Evolutionary conservation across 1,140 invertebrate species (phyloP), one percentile per base, ranked within the genome.

Genomic region (Drosophila ananassae): DNA sequence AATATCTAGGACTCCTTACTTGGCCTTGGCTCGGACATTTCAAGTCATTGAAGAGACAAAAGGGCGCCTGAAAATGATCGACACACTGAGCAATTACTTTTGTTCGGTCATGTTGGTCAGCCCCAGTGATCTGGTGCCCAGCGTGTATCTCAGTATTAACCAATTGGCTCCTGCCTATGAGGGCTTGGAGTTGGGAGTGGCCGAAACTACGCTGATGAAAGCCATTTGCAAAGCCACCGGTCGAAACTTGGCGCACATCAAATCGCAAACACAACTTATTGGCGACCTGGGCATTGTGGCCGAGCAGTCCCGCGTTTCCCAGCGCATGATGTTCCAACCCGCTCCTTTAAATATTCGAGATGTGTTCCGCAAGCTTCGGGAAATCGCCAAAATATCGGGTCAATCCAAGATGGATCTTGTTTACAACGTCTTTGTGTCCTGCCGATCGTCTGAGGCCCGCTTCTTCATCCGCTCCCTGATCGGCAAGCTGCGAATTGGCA

Each of bases 271-370:
- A 3, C 95, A 95, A 63, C 92, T 94, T 73, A 94, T 94, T 74
- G 98, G 98, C 4, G 98, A 99, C 93, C 93, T 99, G 10, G 98
- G 98, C 3, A 92, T 96, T n/a, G 97, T 98, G 7, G 98, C 98
- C 3, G 97, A 99, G 94, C 94, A 94, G 69, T 98, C 97, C 81
- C 95, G 97, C 62, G 95, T 95, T 37, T 97, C 95, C 90, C 99
- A 99, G 92, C 94, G 95, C 78, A 97, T 96, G 83, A 97, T 99
- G 95, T 97, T 96, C 87, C 94, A 95, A 74, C 95, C 95, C 3
- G 93, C 96, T 9, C 93, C 94, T 1, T 92, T 97, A 10, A 95
- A 94, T 10, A 93, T 96, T 9, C 58, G 93, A 52, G 93, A 92
- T 28, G 98, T 99, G 4, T 99, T 98, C 91, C 92, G 94, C 3